These are phyloP conservation scores for Sycophila texana DNA, from an alignment of 2,888 invertebrate species.

Conservation along the genomic window DNA sequence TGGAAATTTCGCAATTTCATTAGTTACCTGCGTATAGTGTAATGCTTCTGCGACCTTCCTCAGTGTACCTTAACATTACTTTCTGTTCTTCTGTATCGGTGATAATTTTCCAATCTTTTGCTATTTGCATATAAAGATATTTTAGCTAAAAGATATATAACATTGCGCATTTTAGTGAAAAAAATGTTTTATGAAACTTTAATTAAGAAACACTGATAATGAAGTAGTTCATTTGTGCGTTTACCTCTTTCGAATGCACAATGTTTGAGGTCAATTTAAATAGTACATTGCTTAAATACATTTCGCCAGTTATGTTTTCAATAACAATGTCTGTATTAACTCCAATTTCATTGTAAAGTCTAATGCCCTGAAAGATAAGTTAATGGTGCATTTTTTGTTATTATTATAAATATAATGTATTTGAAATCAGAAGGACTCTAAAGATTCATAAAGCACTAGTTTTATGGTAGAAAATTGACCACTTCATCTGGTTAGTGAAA, in stretches of 20 bases:
- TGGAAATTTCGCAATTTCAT: not conserved
- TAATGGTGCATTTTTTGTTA: too few species aligned
- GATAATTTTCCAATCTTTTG: constrained; percentile 19
- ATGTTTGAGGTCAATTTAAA: constrained; percentile 27
- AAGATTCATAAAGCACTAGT: too few species aligned
- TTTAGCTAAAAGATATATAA: constrained; percentile 8
- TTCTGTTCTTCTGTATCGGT: constrained; percentile 6
- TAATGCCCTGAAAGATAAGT: constrained; percentile 21
- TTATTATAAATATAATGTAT: too few species aligned
- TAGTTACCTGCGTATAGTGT: constrained; percentile 13
- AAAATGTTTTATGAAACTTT: too few species aligned
- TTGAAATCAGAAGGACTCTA: too few species aligned
- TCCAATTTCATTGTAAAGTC: constrained; percentile 34
- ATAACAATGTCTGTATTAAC: constrained; percentile 23
- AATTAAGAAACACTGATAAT: too few species aligned
- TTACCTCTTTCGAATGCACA: constrained; percentile 18
- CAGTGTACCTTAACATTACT: constrained; percentile 16
- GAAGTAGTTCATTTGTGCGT: too few species aligned
- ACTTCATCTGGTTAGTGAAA: too few species aligned
- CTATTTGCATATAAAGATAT: not conserved
- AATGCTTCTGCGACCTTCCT: not conserved
- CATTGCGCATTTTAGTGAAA: too few species aligned
- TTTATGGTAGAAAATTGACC: too few species aligned
- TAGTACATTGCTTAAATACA: constrained; percentile 17
- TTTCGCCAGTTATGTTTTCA: constrained; percentile 39